Percentiles rank a stretch among this genome's conserved stretches.
Evolutionary conservation across 2,113 vertebrate genomes (phyloP).

Genomic region (Malurus cyaneus): DNA sequence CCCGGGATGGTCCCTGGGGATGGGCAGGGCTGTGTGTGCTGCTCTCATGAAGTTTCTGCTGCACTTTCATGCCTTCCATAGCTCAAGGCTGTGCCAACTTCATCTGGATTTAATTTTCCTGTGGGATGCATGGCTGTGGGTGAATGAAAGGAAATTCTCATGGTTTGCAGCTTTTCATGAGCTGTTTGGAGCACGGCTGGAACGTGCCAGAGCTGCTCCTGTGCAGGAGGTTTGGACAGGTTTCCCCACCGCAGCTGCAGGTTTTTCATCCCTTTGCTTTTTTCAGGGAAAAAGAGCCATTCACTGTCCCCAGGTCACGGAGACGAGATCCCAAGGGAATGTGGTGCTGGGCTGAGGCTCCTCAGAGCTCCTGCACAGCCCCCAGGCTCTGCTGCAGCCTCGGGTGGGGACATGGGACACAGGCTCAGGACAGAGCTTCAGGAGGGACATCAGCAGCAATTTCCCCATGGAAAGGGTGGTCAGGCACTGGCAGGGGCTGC

Average conservation of each 20-base stretch:
- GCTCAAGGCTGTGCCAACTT: background rate
- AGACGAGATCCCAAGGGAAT: background rate
- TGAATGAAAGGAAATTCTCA: background rate
- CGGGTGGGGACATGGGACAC: background rate
- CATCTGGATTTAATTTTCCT: background rate
- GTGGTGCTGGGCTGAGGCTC: background rate
- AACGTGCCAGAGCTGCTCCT: accelerated
- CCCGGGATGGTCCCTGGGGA: background rate
- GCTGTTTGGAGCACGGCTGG: accelerated
- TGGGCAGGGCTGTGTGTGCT: background rate
- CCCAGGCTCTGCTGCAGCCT: background rate
- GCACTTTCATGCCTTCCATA: accelerated
- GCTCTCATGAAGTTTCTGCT: background rate
- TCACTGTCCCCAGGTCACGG: accelerated
- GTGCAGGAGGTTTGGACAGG: background rate
- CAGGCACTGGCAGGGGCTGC: background rate
- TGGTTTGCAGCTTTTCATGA: background rate
- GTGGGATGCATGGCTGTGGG: background rate
- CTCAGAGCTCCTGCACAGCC: background rate
- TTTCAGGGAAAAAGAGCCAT: accelerated
- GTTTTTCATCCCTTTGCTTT: background rate
- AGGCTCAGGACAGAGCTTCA: background rate
- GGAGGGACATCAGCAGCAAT: background rate
- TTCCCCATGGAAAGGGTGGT: background rate
- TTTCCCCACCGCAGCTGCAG: background rate